These are phyloP conservation scores for Gryon sp. DNA, from an alignment of 1,140 invertebrate genomes.

Conservation along the genomic window DNA sequence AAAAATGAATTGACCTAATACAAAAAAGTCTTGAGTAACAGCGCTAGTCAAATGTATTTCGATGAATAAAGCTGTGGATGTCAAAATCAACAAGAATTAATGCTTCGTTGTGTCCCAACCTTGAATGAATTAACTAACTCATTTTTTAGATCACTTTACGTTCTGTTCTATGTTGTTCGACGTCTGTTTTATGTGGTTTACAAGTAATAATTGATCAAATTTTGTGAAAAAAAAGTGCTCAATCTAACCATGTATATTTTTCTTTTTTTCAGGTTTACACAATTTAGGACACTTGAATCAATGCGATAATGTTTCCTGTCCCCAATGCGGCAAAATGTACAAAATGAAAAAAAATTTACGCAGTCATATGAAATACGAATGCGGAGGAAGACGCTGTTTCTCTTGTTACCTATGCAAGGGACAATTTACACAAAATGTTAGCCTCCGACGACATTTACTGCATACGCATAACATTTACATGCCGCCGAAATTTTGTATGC, in stretches of 20 bases:
- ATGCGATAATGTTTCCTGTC: slow-evolving; percentile 67
- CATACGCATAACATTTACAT: slow-evolving; percentile 71
- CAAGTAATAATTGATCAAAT: not conserved
- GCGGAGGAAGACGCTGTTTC: slow-evolving; percentile 78
- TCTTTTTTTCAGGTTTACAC: slow-evolving; percentile 49
- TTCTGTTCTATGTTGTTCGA: slow-evolving; percentile 20
- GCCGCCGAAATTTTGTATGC: slow-evolving; percentile 68
- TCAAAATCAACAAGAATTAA: slow-evolving; percentile 8
- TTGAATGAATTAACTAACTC: not conserved
- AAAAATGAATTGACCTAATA: no score
- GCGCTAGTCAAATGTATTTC: slow-evolving; percentile 48
- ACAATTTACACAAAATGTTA: slow-evolving; percentile 77
- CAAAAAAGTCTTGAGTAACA: slow-evolving; percentile 4
- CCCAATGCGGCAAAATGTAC: slow-evolving; percentile 79
- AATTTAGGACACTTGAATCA: slow-evolving; percentile 23
- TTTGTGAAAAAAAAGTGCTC: no score
- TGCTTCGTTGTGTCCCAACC: not conserved
- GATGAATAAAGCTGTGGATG: slow-evolving; percentile 50
- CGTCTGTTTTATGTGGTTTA: slow-evolving; percentile 24
- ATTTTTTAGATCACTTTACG: slow-evolving; percentile 3
- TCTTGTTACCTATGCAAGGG: slow-evolving; percentile 76
- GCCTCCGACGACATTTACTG: slow-evolving; percentile 70
- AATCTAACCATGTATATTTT: slow-evolving; percentile 16
- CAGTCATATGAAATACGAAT: slow-evolving; percentile 80
- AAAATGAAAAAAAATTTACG: slow-evolving; percentile 78